Evolutionary conservation across 2,888 invertebrate species (phyloP), one percentile per base, ranked within the genome.

Genomic region (Rhorus exstirpatorius): DNA sequence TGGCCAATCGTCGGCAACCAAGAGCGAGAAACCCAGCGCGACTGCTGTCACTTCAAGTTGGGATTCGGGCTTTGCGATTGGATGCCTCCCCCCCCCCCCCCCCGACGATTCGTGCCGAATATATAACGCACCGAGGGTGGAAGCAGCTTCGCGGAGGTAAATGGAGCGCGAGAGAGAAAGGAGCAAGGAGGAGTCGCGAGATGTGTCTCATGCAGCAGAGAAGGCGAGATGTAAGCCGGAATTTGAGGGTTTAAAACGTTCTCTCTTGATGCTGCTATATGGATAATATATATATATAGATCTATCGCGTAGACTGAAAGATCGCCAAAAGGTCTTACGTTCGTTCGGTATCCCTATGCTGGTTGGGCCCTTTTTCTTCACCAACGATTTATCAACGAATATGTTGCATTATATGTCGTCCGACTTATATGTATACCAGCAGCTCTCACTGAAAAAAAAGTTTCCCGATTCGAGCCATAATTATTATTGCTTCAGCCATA

Each of bases 241-340:
- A 85, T 86, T 83, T 86, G 83, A 81, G 80, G 85, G 65, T 86
- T 85, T 84, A 80, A 78, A 83, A 82, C 74, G 80, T 85, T 81
- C 81, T 83, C 65, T 79, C 77, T n/a, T 72, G 67, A 68, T 51
- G 21, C 67, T 41, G 17, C n/a, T n/a, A n/a, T n/a, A n/a, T n/a
- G n/a, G n/a, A n/a, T n/a, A n/a, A n/a, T n/a, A n/a, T n/a, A n/a
- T n/a, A n/a, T n/a, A n/a, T n/a, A n/a, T n/a, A n/a, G n/a, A n/a
- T n/a, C n/a, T n/a, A n/a, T n/a, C n/a, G n/a, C n/a, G n/a, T n/a
- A n/a, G n/a, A n/a, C n/a, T n/a, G n/a, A n/a, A n/a, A n/a, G 14
- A 10, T 7, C 10, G n/a, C 26, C 67, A 1, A 49, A 51, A 38
- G 7, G 21, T 3, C n/a, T 10, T 65, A n/a, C n/a, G n/a, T n/a